Conservation (phyloP, 2,888 invertebrate genomes). For the Frankliniella intonsa region DNA sequence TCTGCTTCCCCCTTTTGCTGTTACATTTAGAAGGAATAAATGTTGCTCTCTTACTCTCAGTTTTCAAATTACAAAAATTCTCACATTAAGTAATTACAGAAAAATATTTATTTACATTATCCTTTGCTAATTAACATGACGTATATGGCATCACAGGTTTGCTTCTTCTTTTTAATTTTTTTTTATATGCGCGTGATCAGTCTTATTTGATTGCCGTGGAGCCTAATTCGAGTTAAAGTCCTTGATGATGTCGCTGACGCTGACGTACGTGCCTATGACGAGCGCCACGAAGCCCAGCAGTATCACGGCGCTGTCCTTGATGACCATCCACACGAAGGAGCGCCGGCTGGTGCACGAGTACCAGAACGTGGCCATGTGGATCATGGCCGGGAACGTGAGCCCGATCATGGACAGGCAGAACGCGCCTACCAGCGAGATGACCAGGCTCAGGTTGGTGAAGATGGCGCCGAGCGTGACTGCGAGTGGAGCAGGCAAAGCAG, state of each 20-base stretch:
- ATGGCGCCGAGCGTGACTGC: conserved; percentile 38
- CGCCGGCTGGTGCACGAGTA: conserved; percentile 50
- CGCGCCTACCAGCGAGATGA: conserved; percentile 72
- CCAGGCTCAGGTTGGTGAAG: conserved; percentile 53
- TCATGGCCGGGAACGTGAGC: conserved; percentile 68
- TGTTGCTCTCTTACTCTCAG: background rate
- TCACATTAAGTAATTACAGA: background rate
- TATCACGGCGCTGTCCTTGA: conserved; percentile 52
- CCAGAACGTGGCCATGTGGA: conserved; percentile 68
- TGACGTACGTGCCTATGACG: conserved; percentile 55
- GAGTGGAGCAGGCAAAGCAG: background rate
- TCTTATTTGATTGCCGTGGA: background rate
- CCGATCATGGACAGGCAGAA: conserved; percentile 68
- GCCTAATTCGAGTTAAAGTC: conserved; percentile 32
- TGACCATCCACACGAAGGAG: conserved; percentile 46
- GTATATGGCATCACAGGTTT: too few species aligned
- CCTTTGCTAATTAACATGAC: too few species aligned
- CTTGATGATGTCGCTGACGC: conserved; percentile 51
- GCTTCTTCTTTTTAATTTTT: background rate
- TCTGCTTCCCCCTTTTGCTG: background rate
- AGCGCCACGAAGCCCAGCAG: conserved; percentile 52
- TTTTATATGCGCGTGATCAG: background rate
- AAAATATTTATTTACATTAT: background rate
- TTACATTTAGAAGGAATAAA: background rate
- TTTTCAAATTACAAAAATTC: background rate